phyloP scores from a whole-genome alignment of 2,797 vertebrate species.

The Semaprochilodus insignis region DNA sequence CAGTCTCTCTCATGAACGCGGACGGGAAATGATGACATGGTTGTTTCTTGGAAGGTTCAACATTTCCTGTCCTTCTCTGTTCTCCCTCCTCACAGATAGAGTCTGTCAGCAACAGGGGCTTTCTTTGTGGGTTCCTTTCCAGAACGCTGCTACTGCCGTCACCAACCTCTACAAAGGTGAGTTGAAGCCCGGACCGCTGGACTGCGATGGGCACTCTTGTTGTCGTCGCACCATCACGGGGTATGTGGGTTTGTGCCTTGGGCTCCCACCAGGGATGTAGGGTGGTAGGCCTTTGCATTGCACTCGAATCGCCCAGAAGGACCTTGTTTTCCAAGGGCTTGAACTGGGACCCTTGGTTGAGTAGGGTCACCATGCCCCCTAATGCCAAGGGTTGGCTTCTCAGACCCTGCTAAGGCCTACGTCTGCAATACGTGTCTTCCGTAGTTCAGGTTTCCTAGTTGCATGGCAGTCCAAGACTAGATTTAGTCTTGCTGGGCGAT shows the following conservation, averaged over 20 bases:
- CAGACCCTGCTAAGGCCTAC: too few species aligned
- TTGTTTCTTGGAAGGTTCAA: conserved; percentile 39
- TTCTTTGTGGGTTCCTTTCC: conserved; percentile 97
- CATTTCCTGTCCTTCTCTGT: conserved; percentile 35
- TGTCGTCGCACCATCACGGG: background rate
- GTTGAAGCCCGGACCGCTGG: background rate
- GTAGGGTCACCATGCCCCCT: too few species aligned
- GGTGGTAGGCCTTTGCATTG: too few species aligned
- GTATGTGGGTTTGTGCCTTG: background rate
- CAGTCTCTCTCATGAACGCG: background rate
- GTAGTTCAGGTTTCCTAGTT: too few species aligned
- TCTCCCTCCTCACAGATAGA: conserved; percentile 81
- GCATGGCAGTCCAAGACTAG: too few species aligned
- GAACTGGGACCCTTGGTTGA: too few species aligned
- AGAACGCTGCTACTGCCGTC: conserved; percentile 97
- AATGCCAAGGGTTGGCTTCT: too few species aligned
- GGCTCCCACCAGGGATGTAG: too few species aligned
- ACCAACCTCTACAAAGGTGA: conserved; percentile 98
- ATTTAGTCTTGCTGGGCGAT: too few species aligned
- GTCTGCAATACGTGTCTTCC: too few species aligned
- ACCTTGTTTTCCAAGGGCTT: too few species aligned
- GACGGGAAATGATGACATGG: conserved; percentile 6
- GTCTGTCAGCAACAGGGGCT: conserved; percentile 98
- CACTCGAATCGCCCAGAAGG: too few species aligned
- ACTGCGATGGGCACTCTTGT: background rate